Evolutionary conservation across 2,797 vertebrate species (phyloP).

Genomic region (Hylomyscus alleni): DNA sequence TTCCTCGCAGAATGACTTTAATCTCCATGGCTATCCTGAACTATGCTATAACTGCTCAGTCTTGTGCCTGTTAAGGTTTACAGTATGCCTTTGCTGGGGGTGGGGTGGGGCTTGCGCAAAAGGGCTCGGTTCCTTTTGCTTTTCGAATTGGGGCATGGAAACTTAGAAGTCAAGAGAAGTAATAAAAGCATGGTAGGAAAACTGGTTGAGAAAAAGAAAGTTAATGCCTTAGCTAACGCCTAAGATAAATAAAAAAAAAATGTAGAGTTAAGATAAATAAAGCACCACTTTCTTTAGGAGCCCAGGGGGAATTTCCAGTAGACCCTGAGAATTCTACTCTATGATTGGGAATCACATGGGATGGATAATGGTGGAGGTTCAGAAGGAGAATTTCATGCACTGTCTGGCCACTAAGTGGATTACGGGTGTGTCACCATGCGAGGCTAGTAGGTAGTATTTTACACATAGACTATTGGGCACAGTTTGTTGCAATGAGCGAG

Average conservation of each 20-base stretch:
- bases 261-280: not conserved
- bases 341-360: not conserved
- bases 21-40: slow-evolving; percentile 81
- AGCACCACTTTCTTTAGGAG: not conserved
- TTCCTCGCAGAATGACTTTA: slow-evolving; percentile 82
- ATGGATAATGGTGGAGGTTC: not conserved
- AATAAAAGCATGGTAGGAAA: not conserved
- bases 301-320: not conserved
- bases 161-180: slow-evolving; percentile 15
- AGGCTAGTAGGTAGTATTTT: not conserved
- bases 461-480: not conserved
- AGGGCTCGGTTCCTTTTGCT: not conserved
- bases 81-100: slow-evolving; percentile 47
- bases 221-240: not conserved
- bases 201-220: not conserved
- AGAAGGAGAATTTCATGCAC: not conserved
- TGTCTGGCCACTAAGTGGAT: not conserved
- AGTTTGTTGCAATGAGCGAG: not conserved
- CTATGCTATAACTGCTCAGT: slow-evolving; percentile 67
- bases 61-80: slow-evolving; percentile 51
- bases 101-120: slow-evolving; percentile 1
- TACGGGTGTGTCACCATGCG: not conserved
- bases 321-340: not conserved
- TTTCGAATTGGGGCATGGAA: not conserved
- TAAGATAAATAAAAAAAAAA: not conserved